Base-by-base conservation (phyloP, 2,797 vertebrate genomes). In the Tachyglossus aculeatus region DNA sequence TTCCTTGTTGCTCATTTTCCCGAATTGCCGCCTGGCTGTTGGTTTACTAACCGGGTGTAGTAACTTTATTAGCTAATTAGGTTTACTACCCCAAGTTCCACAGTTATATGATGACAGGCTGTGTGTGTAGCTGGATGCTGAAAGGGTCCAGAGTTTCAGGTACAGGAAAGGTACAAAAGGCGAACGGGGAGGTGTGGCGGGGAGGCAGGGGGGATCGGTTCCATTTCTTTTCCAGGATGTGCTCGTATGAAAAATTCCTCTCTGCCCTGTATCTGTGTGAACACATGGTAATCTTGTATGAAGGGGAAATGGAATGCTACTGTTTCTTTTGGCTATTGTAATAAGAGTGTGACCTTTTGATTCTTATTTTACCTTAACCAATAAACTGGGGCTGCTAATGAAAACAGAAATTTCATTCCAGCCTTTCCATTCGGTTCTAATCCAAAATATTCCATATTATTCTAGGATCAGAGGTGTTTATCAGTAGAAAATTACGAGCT, bases 291-390 rank as follows among this genome's bases (percentile, higher is more conserved):
- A 29, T 86, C 67, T 60, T 77, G 16, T 55, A 11, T 18, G 33
- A 61, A 88, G 84, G 81, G 84, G 81, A 86, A 78, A 67, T 37
- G 27, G 25, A 50, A 55, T 69, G 68, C 43, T 67, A 1, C 43
- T 77, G 54, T 72, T 78, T 83, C 60, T 85, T 82, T 87, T 86
- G 84, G 80, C 85, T 84, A 9, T 71, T 79, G 45, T 25, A 56
- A 48, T 65, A 45, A 74, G 57, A 55, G 37, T 64, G 80, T 74
- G 78, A 56, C 81, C 81, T 85, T 77, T 82, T 79, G 81, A 65
- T 85, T 77, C 51, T 78, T 86, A 68, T 72, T 86, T 89, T 88
- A 82, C 87, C 78, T 85, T 60, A 36, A 73, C 55, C 74, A 77
- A 40, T 88, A 82, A 82, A 84, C 31, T 83, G 13, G 54, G 78